These are phyloP conservation scores for Pseudomyrmex gracilis DNA, from an alignment of 1,140 invertebrate species.

Conservation along the genomic window DNA sequence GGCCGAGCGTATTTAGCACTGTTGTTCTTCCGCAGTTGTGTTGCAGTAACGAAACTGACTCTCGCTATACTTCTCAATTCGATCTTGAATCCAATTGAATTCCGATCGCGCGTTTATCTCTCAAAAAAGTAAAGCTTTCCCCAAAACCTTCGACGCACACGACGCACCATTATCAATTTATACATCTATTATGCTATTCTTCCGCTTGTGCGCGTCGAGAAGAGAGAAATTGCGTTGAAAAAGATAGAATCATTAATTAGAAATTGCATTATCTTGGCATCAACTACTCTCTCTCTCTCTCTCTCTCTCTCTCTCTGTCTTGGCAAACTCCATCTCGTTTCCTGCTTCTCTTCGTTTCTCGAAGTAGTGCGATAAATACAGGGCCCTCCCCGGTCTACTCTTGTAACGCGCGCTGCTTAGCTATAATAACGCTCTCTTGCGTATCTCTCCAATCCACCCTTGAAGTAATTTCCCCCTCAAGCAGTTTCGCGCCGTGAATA, in stretches of 20 bases:
- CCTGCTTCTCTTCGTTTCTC: neutral
- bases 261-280: neutral
- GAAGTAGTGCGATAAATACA: constrained; percentile 38
- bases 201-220: too few relatives aligned
- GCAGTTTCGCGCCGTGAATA: constrained; percentile 21
- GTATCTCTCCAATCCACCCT: neutral
- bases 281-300: neutral
- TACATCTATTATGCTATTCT: too few relatives aligned
- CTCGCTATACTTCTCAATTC: neutral
- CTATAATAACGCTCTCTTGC: constrained; percentile 37
- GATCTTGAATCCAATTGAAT: constrained; percentile 1
- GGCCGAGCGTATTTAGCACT: constrained; percentile 1
- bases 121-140: neutral
- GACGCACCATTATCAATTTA: too few relatives aligned
- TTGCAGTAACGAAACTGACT: constrained; percentile 14
- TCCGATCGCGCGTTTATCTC: neutral
- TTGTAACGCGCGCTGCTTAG: constrained; percentile 27
- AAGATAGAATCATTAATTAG: constrained; percentile 42
- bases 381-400: neutral
- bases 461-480: constrained; percentile 19
- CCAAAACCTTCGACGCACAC: too few relatives aligned
- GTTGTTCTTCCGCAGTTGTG: neutral
- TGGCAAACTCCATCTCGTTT: neutral
- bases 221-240: neutral
- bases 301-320: neutral